Evolutionary conservation across 1,140 invertebrate species (phyloP), one percentile per base, ranked within the genome.

Genomic region (Drosophila kohkoa): DNA sequence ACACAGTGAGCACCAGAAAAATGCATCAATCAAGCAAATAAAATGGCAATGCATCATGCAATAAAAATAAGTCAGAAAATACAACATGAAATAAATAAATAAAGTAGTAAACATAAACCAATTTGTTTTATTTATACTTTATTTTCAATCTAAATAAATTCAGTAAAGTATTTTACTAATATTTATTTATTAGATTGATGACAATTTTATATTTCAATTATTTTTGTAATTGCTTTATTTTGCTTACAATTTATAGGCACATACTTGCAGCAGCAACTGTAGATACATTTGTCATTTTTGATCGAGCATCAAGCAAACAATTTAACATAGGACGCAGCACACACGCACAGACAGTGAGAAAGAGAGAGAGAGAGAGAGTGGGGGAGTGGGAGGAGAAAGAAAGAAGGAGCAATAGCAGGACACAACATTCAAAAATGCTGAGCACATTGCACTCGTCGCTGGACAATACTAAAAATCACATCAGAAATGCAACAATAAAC

Each of bases 401-500:
- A 25, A 5, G 41, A 10, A 35, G 5, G 16, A 38, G n/a, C n/a
- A 8, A 60, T 28, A 25, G 73, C 73, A 60, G 78, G 79, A 82
- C 67, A 79, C 30, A 25, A 32, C 82, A 87, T 80, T 81, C 72
- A 87, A 87, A 87, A 82, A 89, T 83, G 85, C 83, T 82, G 67
- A 89, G 77, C 83, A 87, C 83, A 88, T 87, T 89, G 80, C 85
- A 89, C 75, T 85, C 86, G 78, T 90, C 85, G 77, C 85, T 81
- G 85, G 85, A 90, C 85, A 89, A 85, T 90, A 90, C 86, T 89
- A 90, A 86, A 89, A 89, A 89, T 90, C 86, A 90, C 85, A 89
- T 89, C 81, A 86, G 79, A 89, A 90, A 89, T 89, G 86, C 86
- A 89, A 90, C 86, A 89, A 89, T 89, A 90, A 90, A 89, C 85